Percentiles rank a stretch among this genome's conserved stretches.
Evolutionary conservation across 2,797 vertebrate genomes (phyloP).

Genomic region (Tadarida brasiliensis): DNA sequence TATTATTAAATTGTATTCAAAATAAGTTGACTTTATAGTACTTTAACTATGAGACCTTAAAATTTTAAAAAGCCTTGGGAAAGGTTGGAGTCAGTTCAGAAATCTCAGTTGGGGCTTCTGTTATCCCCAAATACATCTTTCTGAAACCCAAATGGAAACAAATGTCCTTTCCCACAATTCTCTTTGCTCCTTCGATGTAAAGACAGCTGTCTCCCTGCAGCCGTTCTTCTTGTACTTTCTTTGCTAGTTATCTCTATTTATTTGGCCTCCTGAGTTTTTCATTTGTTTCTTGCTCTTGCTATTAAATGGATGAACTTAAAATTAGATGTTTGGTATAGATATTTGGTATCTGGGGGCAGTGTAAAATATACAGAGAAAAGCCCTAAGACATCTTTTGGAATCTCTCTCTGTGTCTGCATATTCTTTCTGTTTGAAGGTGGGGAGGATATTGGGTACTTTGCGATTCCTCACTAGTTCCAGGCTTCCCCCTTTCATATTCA

Average conservation of each 20-base stretch:
- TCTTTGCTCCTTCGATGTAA: background rate
- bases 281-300: background rate
- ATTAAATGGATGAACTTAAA: background rate
- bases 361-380: background rate
- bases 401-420: too few species aligned
- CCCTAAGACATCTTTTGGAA: background rate
- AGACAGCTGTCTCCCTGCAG: background rate
- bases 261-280: background rate
- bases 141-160: background rate
- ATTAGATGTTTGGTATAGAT: background rate
- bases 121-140: background rate
- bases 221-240: background rate
- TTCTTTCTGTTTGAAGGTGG: background rate
- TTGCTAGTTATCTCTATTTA: background rate
- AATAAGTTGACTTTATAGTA: conserved; percentile 4
- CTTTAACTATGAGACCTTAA: background rate
- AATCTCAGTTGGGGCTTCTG: background rate
- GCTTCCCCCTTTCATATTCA: background rate
- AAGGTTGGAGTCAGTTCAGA: conserved; percentile 11
- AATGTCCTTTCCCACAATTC: background rate
- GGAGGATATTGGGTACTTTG: background rate
- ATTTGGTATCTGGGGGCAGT: background rate
- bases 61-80: background rate
- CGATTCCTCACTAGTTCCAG: background rate
- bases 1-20: conserved; percentile 14